Base-by-base conservation (phyloP, 23 tunicate genomes). In the Phallusia fumigata region DNA sequence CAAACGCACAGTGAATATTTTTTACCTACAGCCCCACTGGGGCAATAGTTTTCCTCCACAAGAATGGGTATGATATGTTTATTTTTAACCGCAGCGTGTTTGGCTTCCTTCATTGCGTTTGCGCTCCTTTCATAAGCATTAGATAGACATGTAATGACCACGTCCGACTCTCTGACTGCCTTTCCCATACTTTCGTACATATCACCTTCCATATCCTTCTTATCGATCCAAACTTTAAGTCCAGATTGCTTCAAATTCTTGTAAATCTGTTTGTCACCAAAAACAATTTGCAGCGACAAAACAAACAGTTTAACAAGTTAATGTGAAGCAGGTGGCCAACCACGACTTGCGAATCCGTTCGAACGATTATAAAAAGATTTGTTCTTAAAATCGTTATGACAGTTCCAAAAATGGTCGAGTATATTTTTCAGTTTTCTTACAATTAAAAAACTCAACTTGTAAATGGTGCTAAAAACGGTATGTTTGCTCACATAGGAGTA, bases 131-230 rank as follows among this genome's bases (percentile, higher is more conserved):
- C 69, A 24, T 58, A 58, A 21, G 11, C 69, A 1, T 13, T 13
- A 1, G 69, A 58, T 24, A 58, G 28, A 24, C 69, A 58, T 3
- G 69, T 5, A 22, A 58, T 58, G 13, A 58, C 26, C 69, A 58
- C 69, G 28, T 58, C 69, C 3, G 69, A 58, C 28, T 58, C 15
- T 21, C 28, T 58, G 8, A 58, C 69, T 22, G 69, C 69, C 3
- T 58, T 58, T 13, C 5, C 69, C 69, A 58, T 58, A 58, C 69
- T 58, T 21, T 58, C 69, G 69, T 58, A 58, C 28, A 58, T 58
- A 22, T 58, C 69, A 22, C 69, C 69, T 58, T 24, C 69, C 69
- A 58, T 58, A 58, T 24, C 28, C 13, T 58, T 58, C 13, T 24
- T 22, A 58, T 58, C 69, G 3, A 58, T 6, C 69, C 69, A 58